These are phyloP conservation scores for Drosophila bocqueti DNA, from an alignment of 1,140 invertebrate genomes.

Conservation along the genomic window DNA sequence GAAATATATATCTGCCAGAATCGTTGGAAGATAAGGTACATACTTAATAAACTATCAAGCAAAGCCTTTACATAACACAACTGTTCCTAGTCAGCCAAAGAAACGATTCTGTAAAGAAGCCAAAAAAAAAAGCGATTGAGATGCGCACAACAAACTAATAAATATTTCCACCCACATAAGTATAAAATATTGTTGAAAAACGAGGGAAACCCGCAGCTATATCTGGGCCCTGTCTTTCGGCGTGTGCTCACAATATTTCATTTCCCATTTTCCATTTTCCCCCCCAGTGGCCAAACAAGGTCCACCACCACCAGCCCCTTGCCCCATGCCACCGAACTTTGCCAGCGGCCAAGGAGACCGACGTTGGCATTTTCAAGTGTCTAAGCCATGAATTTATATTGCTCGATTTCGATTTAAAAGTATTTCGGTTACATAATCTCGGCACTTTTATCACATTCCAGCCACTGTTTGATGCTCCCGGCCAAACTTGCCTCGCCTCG, in stretches of 20 bases:
- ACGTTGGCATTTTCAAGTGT: slow-evolving; percentile 70
- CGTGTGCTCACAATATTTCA: slow-evolving; percentile 68
- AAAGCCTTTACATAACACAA: not conserved
- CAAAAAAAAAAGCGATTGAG: not conserved
- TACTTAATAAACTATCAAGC: not conserved
- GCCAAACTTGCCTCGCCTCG: slow-evolving; percentile 28
- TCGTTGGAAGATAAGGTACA: too few species aligned
- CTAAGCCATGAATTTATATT: slow-evolving; percentile 83
- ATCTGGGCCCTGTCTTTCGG: slow-evolving; percentile 32
- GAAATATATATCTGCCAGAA: not conserved
- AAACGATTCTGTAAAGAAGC: not conserved
- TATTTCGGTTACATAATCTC: slow-evolving; percentile 82
- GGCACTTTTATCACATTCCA: slow-evolving; percentile 78
- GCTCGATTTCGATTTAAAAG: slow-evolving; percentile 81
- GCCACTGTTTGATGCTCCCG: slow-evolving; percentile 64
- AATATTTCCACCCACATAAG: slow-evolving; percentile 75
- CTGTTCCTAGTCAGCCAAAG: too few species aligned
- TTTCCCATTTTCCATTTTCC: slow-evolving; percentile 38
- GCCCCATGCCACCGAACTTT: too few species aligned
- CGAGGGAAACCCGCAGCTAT: slow-evolving; percentile 14
- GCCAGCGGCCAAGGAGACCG: slow-evolving; percentile 12
- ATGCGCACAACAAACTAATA: slow-evolving; percentile 73
- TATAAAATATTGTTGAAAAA: slow-evolving; percentile 75
- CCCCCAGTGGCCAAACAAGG: slow-evolving; percentile 18
- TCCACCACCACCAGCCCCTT: not conserved